Evolutionary conservation across 2,113 vertebrate species (phyloP), one percentile per base, ranked within the genome.

Genomic region (Ceyx melanurus): DNA sequence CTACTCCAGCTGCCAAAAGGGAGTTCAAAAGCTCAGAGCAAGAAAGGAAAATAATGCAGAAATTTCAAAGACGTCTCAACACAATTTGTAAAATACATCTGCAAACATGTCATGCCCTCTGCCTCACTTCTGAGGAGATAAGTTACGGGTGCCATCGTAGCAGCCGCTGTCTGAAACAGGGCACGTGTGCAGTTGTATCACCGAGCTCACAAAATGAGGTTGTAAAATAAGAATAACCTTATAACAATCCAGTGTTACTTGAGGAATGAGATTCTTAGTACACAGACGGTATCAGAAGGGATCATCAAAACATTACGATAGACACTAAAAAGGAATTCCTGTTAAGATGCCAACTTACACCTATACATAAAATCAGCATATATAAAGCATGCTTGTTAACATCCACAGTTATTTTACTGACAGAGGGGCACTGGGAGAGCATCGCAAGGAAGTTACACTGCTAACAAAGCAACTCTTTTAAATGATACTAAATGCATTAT

Each of bases 301-400:
- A 88, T 88, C 89, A 92, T 93, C 89, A 96, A 96, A 96, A 95
- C 82, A 86, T 82, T 93, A 91, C 31, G 65, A 91, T 31, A 78
- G 80, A 89, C 48, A 89, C 73, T 95, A 94, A 96, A 94, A 83
- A 31, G 84, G 78, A 82, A 94, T 79, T 94, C 84, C 84, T 85
- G 64, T 77, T 84, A 86, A 71, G 88, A 88, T 28, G 62, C 29
- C 93, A 84, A 80, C 87, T 88, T 75, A 72, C 15, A 50, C 75
- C 84, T 80, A 77, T 56, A 88, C 64, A 77, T 89, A 92, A 92
- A 93, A 85, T 75, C 72, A 86, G 60, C 68, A 25, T 72, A 86
- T 88, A 92, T 94, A 74, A 91, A 78, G 76, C 25, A 33, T n/a
- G 82, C 80, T 92, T 92, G 75, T 88, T 92, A 95, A 82, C 46